phyloP scores from a whole-genome alignment of 2,888 invertebrate species.

The Argyra leucocephala region DNA sequence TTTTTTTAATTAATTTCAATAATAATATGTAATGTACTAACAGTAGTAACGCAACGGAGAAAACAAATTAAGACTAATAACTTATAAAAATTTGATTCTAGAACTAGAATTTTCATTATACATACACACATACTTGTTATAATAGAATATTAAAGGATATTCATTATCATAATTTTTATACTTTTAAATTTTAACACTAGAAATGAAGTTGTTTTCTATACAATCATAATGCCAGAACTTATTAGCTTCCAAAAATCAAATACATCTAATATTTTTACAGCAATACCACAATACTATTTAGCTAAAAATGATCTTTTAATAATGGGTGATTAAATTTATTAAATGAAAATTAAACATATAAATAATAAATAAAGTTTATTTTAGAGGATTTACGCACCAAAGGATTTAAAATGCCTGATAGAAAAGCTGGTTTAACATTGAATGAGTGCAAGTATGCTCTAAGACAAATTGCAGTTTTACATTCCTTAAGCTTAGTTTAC shows the following conservation, averaged over 20 bases:
- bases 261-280: slow-evolving; percentile 45
- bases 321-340: slow-evolving; percentile 33
- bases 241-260: slow-evolving; percentile 48
- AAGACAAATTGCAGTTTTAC: slow-evolving; percentile 54
- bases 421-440: slow-evolving; percentile 51
- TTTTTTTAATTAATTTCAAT: too few species aligned
- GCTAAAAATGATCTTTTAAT: slow-evolving; percentile 51
- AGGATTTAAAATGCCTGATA: slow-evolving; percentile 56
- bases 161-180: too few species aligned
- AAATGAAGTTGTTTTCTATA: slow-evolving; percentile 65
- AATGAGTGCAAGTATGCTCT: slow-evolving; percentile 53
- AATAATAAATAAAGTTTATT: slow-evolving; percentile 23
- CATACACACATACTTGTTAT: background rate
- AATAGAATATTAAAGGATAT: too few species aligned
- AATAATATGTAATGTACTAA: too few species aligned
- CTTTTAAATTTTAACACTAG: slow-evolving; percentile 28
- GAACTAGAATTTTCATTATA: background rate
- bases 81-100: too few species aligned
- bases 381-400: slow-evolving; percentile 53
- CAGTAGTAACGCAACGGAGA: too few species aligned
- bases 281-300: slow-evolving; percentile 53
- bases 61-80: too few species aligned
- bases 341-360: background rate
- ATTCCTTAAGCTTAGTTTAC: slow-evolving; percentile 55
- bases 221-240: slow-evolving; percentile 58